These are phyloP conservation scores for Hippocampus mohnikei DNA, from an alignment of 2,113 vertebrate genomes.

Conservation along the genomic window DNA sequence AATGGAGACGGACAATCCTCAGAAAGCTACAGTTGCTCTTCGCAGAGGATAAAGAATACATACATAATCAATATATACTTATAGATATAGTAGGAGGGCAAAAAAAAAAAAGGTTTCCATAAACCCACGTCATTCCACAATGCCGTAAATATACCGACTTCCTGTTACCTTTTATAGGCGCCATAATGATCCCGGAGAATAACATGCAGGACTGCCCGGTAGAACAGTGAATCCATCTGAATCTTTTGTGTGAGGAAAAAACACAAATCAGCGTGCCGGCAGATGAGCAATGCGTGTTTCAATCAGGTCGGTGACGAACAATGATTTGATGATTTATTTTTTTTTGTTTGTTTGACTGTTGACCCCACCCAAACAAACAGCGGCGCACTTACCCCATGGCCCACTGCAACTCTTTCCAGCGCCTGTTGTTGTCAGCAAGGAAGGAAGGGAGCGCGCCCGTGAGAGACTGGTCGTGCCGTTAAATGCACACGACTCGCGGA, in stretches of 20 bases:
- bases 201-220: conserved; percentile 91
- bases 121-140: neutral
- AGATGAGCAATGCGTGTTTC: conserved; percentile 27
- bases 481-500: neutral
- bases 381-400: conserved; percentile 68
- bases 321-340: conserved; percentile 11
- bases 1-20: too few relatives aligned
- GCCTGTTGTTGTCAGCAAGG: conserved; percentile 50
- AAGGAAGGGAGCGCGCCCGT: neutral
- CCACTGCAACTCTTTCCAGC: conserved; percentile 69
- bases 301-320: conserved; percentile 35
- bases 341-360: conserved; percentile 8
- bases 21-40: neutral
- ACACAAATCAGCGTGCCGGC: neutral
- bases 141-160: neutral
- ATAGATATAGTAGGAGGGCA: too few relatives aligned
- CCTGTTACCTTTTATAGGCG: conserved; percentile 82
- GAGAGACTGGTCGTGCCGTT: neutral
- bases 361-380: neutral
- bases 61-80: neutral
- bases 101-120: too few relatives aligned
- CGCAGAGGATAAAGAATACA: neutral
- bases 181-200: conserved; percentile 89
- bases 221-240: conserved; percentile 91
- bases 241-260: conserved; percentile 71